Base-by-base conservation (phyloP, 2,113 vertebrate genomes). In the Coregonus clupeaformis region DNA sequence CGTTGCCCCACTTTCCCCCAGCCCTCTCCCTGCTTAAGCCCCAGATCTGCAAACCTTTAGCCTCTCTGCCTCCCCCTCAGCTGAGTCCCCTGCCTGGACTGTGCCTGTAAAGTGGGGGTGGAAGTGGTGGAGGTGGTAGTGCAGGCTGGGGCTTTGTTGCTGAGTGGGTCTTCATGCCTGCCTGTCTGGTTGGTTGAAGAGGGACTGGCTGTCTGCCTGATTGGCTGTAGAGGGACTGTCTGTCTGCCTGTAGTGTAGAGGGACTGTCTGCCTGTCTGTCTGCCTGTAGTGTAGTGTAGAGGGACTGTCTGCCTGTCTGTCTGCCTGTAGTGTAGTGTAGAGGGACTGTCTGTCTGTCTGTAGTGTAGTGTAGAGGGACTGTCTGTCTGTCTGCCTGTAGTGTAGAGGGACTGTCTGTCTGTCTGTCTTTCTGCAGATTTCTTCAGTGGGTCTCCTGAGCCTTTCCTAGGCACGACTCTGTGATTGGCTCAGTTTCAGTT, bases 361-460 rank as follows among this genome's bases (percentile, higher is more conserved):
- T 36, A n/a, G 27, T 36, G 32, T 36, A 6, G 32, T 36, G 32
- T 36, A 7, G 6, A 36, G 32, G 32, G 32, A 6, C 70, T 69
- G 75, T 20, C 75, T 60, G 68, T 24, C 69, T 32, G 74, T 29
- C 72, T 59, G 73, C 13, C 2, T 42, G 82, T 77, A 9, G 32
- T 36, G 32, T 36, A 36, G 32, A 36, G 32, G 32, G 32, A 36
- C 6, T 36, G 32, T 55, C 13, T 13, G 49, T 3, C 49, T 52
- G 49, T 13, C 63, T 16, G 63, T 1, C 63, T 36, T 6, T 1
- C 30, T 60, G 6, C 65, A 36, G 18, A 67, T 36, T 32, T 16
- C 16, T 36, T 24, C 11, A 6, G 25, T 29, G 13, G 65, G 65
- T 67, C 65, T 36, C 29, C 65, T 20, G 65, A 36, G 65, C 30